Evolutionary conservation across 2,797 vertebrate genomes (phyloP).

Genomic region (Micromesistius poutassou): DNA sequence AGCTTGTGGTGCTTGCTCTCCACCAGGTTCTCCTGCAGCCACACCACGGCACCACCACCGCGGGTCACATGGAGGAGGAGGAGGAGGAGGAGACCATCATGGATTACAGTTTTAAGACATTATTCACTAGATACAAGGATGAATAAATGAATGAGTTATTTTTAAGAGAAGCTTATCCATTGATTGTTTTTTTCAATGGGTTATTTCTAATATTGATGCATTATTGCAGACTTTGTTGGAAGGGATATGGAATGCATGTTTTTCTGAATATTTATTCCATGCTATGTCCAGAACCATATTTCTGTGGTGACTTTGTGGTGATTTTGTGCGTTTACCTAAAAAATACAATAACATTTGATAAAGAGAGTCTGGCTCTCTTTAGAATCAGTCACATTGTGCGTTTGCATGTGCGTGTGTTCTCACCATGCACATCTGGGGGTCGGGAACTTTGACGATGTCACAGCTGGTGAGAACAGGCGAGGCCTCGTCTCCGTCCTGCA

Average conservation of each 20-base stretch:
- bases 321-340: too few species aligned
- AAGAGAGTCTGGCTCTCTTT: too few species aligned
- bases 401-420: slow-evolving; percentile 41
- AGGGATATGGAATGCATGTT: neutral
- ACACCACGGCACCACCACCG: slow-evolving; percentile 1
- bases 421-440: slow-evolving; percentile 98
- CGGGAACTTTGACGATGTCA: slow-evolving; percentile 96
- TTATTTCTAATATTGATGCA: neutral
- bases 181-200: too few species aligned
- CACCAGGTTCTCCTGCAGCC: slow-evolving; percentile 90
- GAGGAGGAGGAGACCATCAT: neutral
- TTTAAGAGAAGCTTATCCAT: neutral
- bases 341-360: too few species aligned
- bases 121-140: neutral
- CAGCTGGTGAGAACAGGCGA: slow-evolving; percentile 85
- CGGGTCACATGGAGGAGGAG: neutral
- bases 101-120: neutral
- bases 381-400: too few species aligned
- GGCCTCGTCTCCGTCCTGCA: slow-evolving; percentile 90
- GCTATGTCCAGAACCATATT: too few species aligned
- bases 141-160: neutral
- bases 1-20: slow-evolving; percentile 99
- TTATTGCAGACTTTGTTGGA: neutral
- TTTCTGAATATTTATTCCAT: neutral
- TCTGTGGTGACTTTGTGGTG: too few species aligned